Conservation (phyloP, 35 echinoderm and acorn worm genomes). For the Apostichopus parvimensis region DNA sequence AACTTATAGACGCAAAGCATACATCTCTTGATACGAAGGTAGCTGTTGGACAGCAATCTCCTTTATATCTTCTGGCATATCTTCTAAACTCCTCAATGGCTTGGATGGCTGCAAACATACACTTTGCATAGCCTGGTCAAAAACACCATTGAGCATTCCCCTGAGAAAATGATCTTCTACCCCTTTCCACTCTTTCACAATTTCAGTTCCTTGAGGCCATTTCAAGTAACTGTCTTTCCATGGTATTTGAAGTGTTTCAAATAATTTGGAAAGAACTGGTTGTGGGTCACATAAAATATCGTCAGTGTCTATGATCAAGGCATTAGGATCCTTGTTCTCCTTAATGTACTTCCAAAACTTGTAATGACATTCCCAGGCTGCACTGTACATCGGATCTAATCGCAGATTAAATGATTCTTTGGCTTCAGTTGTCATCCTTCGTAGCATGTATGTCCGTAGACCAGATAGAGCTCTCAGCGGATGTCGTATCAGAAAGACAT, state of each 20-base stretch:
- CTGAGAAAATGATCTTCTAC: slow-evolving; percentile 24
- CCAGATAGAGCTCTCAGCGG: neutral
- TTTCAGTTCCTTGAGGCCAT: slow-evolving; percentile 10
- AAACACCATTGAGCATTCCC: slow-evolving; percentile 31
- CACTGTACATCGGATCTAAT: neutral
- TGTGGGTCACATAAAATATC: slow-evolving; percentile 10
- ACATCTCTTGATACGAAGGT: slow-evolving; percentile 20
- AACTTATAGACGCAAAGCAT: slow-evolving; percentile 4
- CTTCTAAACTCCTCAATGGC: neutral
- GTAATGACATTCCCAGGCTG: slow-evolving; percentile 14
- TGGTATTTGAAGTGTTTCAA: neutral
- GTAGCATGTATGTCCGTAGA: neutral
- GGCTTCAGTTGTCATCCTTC: neutral
- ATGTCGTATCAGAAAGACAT: slow-evolving; percentile 19
- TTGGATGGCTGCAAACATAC: neutral
- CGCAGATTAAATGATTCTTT: neutral
- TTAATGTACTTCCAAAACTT: slow-evolving; percentile 38
- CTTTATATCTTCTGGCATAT: slow-evolving; percentile 4
- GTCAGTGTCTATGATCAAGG: slow-evolving; percentile 37
- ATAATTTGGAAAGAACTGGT: slow-evolving; percentile 15
- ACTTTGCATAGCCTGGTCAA: slow-evolving; percentile 30
- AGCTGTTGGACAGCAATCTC: neutral
- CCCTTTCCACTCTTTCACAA: slow-evolving; percentile 19
- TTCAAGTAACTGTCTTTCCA: slow-evolving; percentile 39
- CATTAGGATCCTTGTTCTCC: neutral